Percentiles rank a stretch among this genome's conserved stretches.
Conservation (phyloP, 2,113 vertebrate genomes). For the Petromus typicus region DNA sequence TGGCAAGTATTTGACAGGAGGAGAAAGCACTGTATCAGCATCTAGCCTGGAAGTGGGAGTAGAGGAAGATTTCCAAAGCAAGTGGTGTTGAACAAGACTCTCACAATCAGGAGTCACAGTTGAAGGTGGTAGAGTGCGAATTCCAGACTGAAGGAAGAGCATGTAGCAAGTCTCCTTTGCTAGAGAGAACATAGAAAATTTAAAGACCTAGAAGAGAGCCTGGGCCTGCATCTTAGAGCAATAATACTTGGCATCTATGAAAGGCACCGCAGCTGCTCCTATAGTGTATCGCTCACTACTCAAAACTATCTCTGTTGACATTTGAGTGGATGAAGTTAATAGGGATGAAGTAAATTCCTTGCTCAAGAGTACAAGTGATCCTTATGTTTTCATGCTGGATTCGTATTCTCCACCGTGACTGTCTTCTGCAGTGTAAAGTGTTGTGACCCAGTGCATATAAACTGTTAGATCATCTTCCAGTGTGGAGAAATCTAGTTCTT, state of each 20-base stretch:
- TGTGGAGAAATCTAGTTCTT: background rate
- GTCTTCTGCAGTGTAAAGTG: background rate
- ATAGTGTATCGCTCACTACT: background rate
- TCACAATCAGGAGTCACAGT: background rate
- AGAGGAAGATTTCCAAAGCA: background rate
- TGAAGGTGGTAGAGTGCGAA: background rate
- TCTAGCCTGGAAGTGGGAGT: no score
- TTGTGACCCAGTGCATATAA: background rate
- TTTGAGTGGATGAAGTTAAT: background rate
- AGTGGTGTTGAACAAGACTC: background rate
- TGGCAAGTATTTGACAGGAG: background rate
- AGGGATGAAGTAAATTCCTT: background rate
- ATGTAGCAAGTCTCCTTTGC: fast-evolving
- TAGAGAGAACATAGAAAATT: background rate
- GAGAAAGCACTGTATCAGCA: background rate
- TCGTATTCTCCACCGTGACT: background rate
- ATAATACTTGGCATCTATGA: background rate
- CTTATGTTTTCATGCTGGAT: background rate
- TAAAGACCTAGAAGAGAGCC: no score
- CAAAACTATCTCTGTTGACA: background rate
- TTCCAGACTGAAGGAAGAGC: fast-evolving
- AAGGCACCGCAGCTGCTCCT: background rate
- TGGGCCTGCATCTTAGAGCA: background rate
- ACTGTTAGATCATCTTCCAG: background rate
- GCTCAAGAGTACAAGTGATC: background rate